Evolutionary conservation across 2,888 invertebrate genomes (phyloP), one percentile per base, ranked within the genome.

Genomic region (Eledone cirrhosa): DNA sequence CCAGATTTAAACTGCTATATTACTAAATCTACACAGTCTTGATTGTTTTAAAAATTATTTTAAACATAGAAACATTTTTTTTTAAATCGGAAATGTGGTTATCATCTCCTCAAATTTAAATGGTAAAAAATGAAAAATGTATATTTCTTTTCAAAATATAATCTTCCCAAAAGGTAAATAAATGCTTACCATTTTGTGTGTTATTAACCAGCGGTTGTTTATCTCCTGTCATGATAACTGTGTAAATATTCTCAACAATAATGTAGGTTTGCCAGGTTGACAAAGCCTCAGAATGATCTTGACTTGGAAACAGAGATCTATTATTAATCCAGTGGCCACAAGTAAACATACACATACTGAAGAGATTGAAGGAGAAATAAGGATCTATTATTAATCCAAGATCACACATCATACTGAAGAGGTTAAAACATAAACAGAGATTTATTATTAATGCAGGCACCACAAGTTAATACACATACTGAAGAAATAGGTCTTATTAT

Each of bases 251-350:
- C 24, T 81, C 78, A 3, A 86, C 86, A 24, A 82, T 81, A 47
- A 91, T 80, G 13, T 80, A 76, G 31, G 89, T 89, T 77, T 89
- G 88, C 92, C 92, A 92, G 0, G 91, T 91, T 41, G 91, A 88
- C 88, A 91, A 86, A 29, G 91, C 90, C 16, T 82, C 80, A 1
- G 91, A 91, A n/a, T 88, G 87, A 80, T 92, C 92, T 81, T 91
- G 91, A 81, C 90, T 91, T 0, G 91, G 91, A 79, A 91, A 89
- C 48, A 91, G 82, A 4, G 91, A 89, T 4, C 92, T 85, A 82
- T 92, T 92, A 84, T 91, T 92, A 24, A 91, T 87, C 84, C 89
- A 90, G 77, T 91, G 88, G 14, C 90, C 91, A 79, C 90, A 87
- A 11, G 91, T 91, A 82, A 88, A 91, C 7, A 90, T 89, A 82